Evolutionary conservation across 2,797 vertebrate species (phyloP).

Genomic region (Hippopotamyrus pictus): DNA sequence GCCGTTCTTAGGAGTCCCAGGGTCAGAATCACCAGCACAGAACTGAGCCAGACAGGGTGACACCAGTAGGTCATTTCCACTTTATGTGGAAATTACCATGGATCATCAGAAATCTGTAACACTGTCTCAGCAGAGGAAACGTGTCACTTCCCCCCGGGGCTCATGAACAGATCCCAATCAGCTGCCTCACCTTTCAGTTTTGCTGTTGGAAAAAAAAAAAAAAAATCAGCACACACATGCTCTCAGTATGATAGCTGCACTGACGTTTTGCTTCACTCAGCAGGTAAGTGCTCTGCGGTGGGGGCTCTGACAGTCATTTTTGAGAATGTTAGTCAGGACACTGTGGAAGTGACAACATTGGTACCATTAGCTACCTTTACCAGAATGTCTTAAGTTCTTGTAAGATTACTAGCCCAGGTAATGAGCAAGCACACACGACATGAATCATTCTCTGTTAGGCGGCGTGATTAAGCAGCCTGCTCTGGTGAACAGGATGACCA

Average conservation of each 20-base stretch:
- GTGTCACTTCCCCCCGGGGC: not conserved
- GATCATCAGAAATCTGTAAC: not conserved
- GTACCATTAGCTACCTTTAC: not conserved
- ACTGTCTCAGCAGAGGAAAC: not conserved
- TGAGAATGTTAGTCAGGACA: not conserved
- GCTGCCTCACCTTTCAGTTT: not conserved
- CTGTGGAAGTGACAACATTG: not conserved
- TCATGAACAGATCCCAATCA: not conserved
- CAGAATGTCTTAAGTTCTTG: not conserved
- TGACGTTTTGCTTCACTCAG: not conserved
- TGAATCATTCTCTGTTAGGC: not conserved
- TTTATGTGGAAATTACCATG: conserved; percentile 2
- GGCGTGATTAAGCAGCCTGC: not conserved
- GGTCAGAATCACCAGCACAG: not conserved
- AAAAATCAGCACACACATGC: not conserved
- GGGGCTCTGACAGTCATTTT: not conserved
- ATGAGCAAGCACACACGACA: not conserved
- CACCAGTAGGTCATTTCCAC: not conserved
- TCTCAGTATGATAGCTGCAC: not conserved
- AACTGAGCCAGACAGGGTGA: not conserved
- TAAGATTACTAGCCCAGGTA: not conserved
- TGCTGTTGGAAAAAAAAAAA: not conserved
- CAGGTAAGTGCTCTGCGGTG: not conserved
- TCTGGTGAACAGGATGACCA: not conserved
- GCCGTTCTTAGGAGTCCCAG: not conserved